Conservation (phyloP, 2,797 vertebrate species). For the Odontamblyopus lacepedii region DNA sequence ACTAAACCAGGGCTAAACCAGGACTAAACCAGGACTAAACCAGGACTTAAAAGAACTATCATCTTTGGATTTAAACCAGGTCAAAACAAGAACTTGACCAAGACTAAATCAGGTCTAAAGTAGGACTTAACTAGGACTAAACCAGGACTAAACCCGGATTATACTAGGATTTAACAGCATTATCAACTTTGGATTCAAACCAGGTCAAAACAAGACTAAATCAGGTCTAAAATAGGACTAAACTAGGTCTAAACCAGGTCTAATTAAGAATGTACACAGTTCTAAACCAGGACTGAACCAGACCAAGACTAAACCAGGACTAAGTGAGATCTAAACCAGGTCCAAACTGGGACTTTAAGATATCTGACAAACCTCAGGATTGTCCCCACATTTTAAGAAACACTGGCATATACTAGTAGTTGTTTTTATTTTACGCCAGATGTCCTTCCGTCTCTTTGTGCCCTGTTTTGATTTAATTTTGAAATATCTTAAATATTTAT, state of each 20-base stretch:
- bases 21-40: conserved; percentile 11
- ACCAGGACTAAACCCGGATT: background rate
- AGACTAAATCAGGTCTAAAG: background rate
- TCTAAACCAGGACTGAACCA: too few species aligned
- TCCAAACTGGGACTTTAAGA: too few species aligned
- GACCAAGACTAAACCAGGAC: background rate
- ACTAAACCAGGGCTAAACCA: background rate
- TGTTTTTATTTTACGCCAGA: too few species aligned
- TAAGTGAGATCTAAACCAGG: too few species aligned
- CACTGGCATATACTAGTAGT: too few species aligned
- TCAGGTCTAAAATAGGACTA: background rate
- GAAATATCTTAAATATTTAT: too few species aligned
- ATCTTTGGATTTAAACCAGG: background rate
- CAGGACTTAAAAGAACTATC: conserved; percentile 5
- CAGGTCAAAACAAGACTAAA: background rate
- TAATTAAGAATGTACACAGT: background rate
- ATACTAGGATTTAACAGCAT: background rate
- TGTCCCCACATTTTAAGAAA: too few species aligned
- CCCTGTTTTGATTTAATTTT: too few species aligned
- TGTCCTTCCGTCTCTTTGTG: too few species aligned
- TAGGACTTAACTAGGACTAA: background rate
- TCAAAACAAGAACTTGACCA: background rate
- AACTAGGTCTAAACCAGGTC: background rate
- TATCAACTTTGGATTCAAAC: background rate
- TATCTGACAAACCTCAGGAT: too few species aligned